Conservation (phyloP, 2,888 invertebrate species). For the Melieria crassipennis region DNA sequence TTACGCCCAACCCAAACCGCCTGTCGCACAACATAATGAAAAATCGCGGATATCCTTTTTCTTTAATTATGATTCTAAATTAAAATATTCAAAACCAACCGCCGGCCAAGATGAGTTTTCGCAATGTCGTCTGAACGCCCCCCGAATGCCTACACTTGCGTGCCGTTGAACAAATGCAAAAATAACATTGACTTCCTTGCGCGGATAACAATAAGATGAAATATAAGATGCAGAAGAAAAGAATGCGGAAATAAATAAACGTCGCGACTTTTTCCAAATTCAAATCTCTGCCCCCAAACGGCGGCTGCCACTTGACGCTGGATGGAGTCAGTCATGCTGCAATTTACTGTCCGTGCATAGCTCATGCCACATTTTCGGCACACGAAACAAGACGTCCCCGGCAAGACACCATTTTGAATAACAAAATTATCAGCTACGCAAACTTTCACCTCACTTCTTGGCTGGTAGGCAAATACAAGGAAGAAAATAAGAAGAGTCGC, state of each 20-base stretch:
- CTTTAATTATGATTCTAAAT: slow-evolving; percentile 52
- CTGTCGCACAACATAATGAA: slow-evolving; percentile 44
- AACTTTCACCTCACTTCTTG: slow-evolving; percentile 41
- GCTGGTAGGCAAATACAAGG: background rate
- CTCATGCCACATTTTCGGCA: slow-evolving; percentile 23
- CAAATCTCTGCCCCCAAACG: no score
- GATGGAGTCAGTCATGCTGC: slow-evolving; percentile 37
- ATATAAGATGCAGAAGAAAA: slow-evolving; percentile 46
- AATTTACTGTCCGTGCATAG: slow-evolving; percentile 47
- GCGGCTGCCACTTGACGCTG: slow-evolving; percentile 1
- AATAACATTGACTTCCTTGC: slow-evolving; percentile 52
- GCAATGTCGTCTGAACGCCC: slow-evolving; percentile 8
- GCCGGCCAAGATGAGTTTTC: slow-evolving; percentile 30
- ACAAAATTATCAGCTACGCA: slow-evolving; percentile 59
- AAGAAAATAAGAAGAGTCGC: slow-evolving; percentile 19
- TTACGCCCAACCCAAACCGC: slow-evolving; percentile 2
- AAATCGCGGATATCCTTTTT: slow-evolving; percentile 53
- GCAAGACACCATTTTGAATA: slow-evolving; percentile 60
- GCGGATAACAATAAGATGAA: slow-evolving; percentile 52
- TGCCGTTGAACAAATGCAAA: slow-evolving; percentile 28
- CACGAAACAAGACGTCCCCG: slow-evolving; percentile 31
- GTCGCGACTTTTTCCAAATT: slow-evolving; percentile 50
- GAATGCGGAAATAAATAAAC: slow-evolving; percentile 65
- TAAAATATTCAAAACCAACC: slow-evolving; percentile 51
- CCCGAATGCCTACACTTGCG: no score